Evolutionary conservation across 2,113 vertebrate genomes (phyloP).

Genomic region (chimpanzee (Pan troglodytes)): NHGRI_mPanTro3-v2.1_pri NC_072413.2:39125001-39125500

Average conservation of each 20-base stretch:
- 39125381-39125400: neutral
- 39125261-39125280: neutral
- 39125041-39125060: fast-evolving
- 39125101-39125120: neutral
- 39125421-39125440: neutral
- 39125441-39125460: neutral
- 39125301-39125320: neutral
- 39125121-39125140: fast-evolving
- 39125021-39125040: neutral
- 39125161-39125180: neutral
- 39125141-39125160: neutral
- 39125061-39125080: no score
- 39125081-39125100: neutral
- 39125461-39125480: neutral
- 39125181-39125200: neutral
- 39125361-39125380: neutral
- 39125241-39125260: neutral
- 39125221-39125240: neutral
- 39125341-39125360: neutral
- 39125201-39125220: neutral
- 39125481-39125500: neutral
- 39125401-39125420: neutral
- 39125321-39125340: neutral
- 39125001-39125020: no score
- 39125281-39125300: neutral